Conservation (phyloP, 1,140 invertebrate genomes). For the Homarus americanus region DNA sequence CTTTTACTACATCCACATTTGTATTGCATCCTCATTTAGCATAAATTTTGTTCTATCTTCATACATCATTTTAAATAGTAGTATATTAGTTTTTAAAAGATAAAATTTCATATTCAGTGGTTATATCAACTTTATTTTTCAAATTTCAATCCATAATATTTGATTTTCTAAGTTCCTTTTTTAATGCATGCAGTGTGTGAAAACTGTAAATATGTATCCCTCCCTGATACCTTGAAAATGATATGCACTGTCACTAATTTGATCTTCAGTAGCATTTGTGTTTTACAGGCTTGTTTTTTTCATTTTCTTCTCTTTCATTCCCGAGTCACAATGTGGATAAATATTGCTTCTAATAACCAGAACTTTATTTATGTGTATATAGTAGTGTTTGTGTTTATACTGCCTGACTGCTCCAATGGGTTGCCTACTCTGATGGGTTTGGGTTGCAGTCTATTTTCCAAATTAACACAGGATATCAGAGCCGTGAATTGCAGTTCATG, state of each 20-base stretch:
- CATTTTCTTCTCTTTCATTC: conserved; percentile 63
- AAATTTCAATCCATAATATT: conserved; percentile 26
- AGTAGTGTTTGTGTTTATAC: conserved; percentile 59
- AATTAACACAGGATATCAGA: conserved; percentile 55
- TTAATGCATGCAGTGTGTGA: conserved; percentile 68
- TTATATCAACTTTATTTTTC: conserved; percentile 44
- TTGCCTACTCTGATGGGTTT: conserved; percentile 63
- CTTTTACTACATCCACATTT: conserved; percentile 65
- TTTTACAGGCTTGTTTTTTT: conserved; percentile 71
- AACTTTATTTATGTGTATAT: conserved; percentile 67
- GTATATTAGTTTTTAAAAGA: conserved; percentile 19
- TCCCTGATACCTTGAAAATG: conserved; percentile 66
- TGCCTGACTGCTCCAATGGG: conserved; percentile 67
- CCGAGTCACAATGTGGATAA: conserved; percentile 60
- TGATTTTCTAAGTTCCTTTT: conserved; percentile 44
- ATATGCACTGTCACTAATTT: conserved; percentile 71
- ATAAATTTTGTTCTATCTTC: conserved; percentile 38
- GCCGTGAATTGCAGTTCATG: neutral
- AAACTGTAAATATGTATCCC: conserved; percentile 72
- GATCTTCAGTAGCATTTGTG: conserved; percentile 72
- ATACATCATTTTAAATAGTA: conserved; percentile 36
- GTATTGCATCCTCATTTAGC: conserved; percentile 57
- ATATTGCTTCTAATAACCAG: conserved; percentile 67
- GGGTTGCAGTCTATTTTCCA: conserved; percentile 53
- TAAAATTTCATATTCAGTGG: conserved; percentile 26